Conservation (phyloP, 92 coral and sea anemone species). For the Hydrozoanthus gracilis region DNA sequence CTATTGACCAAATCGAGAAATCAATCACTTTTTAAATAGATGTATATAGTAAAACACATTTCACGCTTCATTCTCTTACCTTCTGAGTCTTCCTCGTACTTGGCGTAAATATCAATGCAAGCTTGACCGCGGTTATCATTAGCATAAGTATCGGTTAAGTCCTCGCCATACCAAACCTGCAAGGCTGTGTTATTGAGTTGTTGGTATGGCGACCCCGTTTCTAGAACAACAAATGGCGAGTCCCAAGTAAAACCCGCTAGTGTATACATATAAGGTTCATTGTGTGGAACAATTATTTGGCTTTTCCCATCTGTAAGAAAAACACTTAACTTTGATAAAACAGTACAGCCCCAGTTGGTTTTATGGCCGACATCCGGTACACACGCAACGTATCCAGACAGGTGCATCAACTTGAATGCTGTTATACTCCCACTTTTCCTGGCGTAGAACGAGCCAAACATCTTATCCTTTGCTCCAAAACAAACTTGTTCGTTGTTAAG, state of each 20-base stretch:
- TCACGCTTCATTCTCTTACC: background rate
- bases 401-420: constrained; percentile 22
- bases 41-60: too few relatives aligned
- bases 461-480: constrained; percentile 4
- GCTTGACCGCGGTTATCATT: background rate
- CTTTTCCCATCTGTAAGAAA: background rate
- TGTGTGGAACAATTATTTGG: constrained; percentile 12
- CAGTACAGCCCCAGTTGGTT: constrained; percentile 10
- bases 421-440: background rate
- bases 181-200: background rate
- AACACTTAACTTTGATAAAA: background rate
- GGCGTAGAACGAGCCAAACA: constrained; percentile 17
- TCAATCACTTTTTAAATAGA: background rate
- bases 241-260: background rate
- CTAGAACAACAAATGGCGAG: constrained; percentile 17
- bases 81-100: background rate
- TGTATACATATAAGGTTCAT: background rate
- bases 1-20: background rate
- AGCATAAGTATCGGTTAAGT: background rate
- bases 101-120: constrained; percentile 15
- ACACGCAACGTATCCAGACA: constrained; percentile 6
- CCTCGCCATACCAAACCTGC: constrained; percentile 28
- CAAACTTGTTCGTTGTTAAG: constrained; percentile 14
- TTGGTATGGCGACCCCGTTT: background rate
- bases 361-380: too few relatives aligned